Base-by-base conservation (phyloP, 2,888 invertebrate species). In the Lithophane ornitopus region DNA sequence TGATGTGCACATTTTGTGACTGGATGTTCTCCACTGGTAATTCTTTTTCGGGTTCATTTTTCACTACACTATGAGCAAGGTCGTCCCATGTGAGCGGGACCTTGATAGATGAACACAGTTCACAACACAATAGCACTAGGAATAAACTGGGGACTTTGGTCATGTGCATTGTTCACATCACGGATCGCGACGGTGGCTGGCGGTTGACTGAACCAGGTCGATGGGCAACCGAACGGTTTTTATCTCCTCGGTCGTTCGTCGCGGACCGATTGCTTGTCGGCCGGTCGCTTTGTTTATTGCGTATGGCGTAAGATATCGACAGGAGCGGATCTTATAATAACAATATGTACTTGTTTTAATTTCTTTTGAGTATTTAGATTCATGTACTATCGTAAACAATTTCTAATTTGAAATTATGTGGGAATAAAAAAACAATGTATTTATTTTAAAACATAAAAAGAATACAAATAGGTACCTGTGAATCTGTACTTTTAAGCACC, bases 201-300 rank as follows among this genome's bases (percentile, higher is more conserved):
- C 91, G 92, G 92, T 91, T 90, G 93, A 96, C 96, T 97, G 94
- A 95, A 94, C 94, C 93, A 90, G 93, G 91, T 90, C 93, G 91
- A 89, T 88, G 90, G 92, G 87, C 86, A 85, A 89, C 82, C 91
- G 90, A 93, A 92, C 90, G 93, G 81, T 95, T 95, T 96, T 96
- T 96, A 97, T 96, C 93, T 95, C 94, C 94, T 96, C 96, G 95
- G 95, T 94, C 89, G 90, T 90, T 91, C 92, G 94, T 94, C 90
- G 94, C 95, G 94, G 92, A 89, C 94, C 94, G 93, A 94, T 96
- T 95, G 93, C 94, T 89, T 89, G 85, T 89, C 79, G 89, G 90
- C 93, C 94, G 88, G 89, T 94, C 94, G 95, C 93, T 95, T 93
- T 92, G 92, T 91, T 91, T 85, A 84, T 74, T 46, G 72, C 67